phyloP scores from a whole-genome alignment of 2,797 vertebrate genomes.

The Muscicapa striata region DNA sequence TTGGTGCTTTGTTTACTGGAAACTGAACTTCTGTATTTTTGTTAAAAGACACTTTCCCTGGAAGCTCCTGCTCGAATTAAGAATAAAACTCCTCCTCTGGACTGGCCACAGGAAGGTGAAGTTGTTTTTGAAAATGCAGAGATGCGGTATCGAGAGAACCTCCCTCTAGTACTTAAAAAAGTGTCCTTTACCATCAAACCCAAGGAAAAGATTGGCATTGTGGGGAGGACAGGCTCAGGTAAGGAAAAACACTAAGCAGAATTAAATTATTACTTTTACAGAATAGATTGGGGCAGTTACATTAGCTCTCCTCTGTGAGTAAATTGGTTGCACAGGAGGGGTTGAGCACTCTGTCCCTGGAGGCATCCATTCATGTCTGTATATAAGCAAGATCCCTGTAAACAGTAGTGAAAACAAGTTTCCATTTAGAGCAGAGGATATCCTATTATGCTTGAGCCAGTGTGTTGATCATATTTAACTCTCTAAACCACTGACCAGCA shows the following conservation, averaged over 20 bases:
- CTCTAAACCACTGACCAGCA: background rate
- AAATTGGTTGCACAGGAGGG: background rate
- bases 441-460: background rate
- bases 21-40: background rate
- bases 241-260: background rate
- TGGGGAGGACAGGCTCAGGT: conserved; percentile 92
- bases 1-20: background rate
- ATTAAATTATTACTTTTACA: background rate
- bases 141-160: conserved; percentile 90
- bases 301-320: background rate
- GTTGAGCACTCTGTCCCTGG: background rate
- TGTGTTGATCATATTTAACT: background rate
- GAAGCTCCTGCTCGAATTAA: conserved; percentile 91
- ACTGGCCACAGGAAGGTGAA: conserved; percentile 90
- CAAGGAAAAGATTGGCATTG: conserved; percentile 92
- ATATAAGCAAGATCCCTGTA: background rate
- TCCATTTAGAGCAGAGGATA: background rate
- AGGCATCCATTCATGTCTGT: background rate
- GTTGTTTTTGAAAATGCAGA: conserved; percentile 87
- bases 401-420: background rate
- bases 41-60: conserved; percentile 83
- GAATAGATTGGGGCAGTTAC: background rate
- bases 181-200: conserved; percentile 90
- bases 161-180: conserved; percentile 90
- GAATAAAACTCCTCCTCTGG: conserved; percentile 83